These are phyloP conservation scores for Synanthedon myopaeformis DNA, from an alignment of 2,888 invertebrate genomes.

Conservation along the genomic window DNA sequence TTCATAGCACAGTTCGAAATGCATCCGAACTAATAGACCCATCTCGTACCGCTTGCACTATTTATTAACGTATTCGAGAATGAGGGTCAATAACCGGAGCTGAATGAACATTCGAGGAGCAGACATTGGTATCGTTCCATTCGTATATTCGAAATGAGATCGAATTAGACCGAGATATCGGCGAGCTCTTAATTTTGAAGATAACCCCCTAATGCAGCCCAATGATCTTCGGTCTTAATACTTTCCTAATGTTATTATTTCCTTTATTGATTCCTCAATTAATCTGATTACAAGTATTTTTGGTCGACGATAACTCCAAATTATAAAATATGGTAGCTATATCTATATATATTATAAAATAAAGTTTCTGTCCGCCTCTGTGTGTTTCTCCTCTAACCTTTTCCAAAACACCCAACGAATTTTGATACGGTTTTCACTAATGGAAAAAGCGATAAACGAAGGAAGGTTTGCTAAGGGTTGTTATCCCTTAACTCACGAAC, in stretches of 20 bases:
- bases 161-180: conserved; percentile 50
- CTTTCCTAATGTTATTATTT: conserved; percentile 2
- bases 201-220: conserved; percentile 56
- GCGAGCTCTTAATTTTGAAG: conserved; percentile 51
- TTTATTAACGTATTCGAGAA: conserved; percentile 45
- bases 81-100: conserved; percentile 54
- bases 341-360: too few species aligned
- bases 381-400: too few species aligned
- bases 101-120: conserved; percentile 19
- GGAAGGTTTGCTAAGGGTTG: too few species aligned
- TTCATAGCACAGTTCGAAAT: conserved; percentile 11
- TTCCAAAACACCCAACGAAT: too few species aligned
- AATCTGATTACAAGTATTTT: too few species aligned
- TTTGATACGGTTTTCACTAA: too few species aligned
- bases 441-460: too few species aligned
- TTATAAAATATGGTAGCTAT: too few species aligned
- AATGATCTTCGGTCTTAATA: conserved; percentile 31
- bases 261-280: not conserved
- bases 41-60: conserved; percentile 49
- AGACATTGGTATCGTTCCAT: conserved; percentile 22
- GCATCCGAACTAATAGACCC: conserved; percentile 35
- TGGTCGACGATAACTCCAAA: too few species aligned
- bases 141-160: conserved; percentile 40
- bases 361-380: too few species aligned
- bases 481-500: too few species aligned